Base-by-base conservation (phyloP, 2,797 vertebrate genomes). In the Oryzias sinensis region DNA sequence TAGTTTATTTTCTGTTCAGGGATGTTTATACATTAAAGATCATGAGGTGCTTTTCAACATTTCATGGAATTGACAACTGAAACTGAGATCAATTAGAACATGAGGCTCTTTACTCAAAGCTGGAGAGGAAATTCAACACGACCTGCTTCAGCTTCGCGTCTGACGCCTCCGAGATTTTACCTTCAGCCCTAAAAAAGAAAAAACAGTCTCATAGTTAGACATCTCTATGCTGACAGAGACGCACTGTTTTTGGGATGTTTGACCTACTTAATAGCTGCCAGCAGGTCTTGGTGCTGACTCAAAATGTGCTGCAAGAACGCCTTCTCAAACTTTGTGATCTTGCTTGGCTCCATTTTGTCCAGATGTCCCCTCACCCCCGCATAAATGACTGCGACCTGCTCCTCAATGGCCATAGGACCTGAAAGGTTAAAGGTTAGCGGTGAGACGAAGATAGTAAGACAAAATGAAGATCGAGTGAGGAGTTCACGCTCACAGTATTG, bases 341-440 rank as follows among this genome's bases (percentile, higher is more conserved):
- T 99, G 92, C 93, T 95, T 37, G 97, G 97, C 56, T 99, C 97
- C 88, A 99, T 88, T 78, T 99, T 99, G 88, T 99, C 97, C 85
- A 99, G 83, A 73, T 97, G 90, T 29, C 97, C 97, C 77, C 96
- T 93, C 14, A 98, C 97, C 65, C 97, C 96, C 4, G 97, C 97
- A 14, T 96, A 98, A 74, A 98, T 99, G 33, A 98, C 96, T 0
- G 96, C 87, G 2, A 99, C 96, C 85, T 99, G 97, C 15, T 98
- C 97, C 73, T 99, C 97, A 76, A 98, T 98, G 50, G 97, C 96
- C 96, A 99, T 98, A 56, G 97, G 97, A 69, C 84, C 97, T 93
- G 60, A 20, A 91, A 53, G 18, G 76, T 5, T 1, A 49, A 49
- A 53, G 18, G 15, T 22, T 0, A 40, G 24, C 25, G 9, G 16